Evolutionary conservation across 2,797 vertebrate genomes (phyloP).

Genomic region (Florisuga fusca): DNA sequence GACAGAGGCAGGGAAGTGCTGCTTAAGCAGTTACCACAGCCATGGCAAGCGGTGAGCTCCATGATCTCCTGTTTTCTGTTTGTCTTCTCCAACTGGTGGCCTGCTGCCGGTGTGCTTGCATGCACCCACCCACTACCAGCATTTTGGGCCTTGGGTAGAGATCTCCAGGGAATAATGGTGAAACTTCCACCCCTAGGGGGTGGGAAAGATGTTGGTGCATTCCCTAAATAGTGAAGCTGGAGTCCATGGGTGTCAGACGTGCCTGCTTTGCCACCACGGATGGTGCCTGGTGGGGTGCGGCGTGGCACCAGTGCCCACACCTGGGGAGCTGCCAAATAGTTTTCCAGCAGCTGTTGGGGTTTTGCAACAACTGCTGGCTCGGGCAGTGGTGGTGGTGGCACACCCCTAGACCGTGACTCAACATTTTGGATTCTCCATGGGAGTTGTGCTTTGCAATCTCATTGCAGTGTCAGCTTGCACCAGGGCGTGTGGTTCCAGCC

Average conservation of each 20-base stretch:
- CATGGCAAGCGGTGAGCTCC: neutral
- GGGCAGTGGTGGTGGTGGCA: accelerated
- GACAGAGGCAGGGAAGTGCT: constrained; percentile 30
- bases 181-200: neutral
- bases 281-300: accelerated
- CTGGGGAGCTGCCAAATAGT: accelerated
- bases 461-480: neutral
- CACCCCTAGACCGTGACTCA: neutral
- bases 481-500: neutral
- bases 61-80: neutral
- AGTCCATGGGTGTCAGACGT: accelerated
- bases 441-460: neutral
- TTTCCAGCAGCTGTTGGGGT: neutral
- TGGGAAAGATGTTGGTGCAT: accelerated
- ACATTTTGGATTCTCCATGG: neutral
- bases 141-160: neutral
- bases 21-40: neutral
- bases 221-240: accelerated
- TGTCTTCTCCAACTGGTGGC: neutral
- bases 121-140: accelerated
- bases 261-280: neutral
- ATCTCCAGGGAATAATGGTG: neutral
- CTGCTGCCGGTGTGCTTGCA: neutral
- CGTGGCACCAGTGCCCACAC: accelerated
- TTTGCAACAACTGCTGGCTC: neutral